phyloP scores from a whole-genome alignment of 2,888 invertebrate species.

The Synergus laeviventris region DNA sequence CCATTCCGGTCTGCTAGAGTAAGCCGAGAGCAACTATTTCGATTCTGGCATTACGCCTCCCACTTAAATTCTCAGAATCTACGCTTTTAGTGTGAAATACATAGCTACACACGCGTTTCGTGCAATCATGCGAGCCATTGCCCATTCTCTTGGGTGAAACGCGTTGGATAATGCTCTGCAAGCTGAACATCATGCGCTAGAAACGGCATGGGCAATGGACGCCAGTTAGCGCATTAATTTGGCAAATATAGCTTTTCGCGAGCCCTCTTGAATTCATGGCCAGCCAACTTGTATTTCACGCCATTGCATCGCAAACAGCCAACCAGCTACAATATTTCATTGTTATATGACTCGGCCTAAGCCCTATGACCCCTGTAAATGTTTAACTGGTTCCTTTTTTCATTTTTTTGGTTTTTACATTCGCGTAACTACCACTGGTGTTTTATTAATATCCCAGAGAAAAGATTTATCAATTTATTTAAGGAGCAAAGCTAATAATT shows the following conservation, averaged over 20 bases:
- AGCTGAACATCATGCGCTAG: conserved; percentile 7
- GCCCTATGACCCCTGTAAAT: neutral
- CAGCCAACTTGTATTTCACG: neutral
- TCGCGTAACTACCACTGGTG: no score
- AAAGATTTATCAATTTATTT: neutral
- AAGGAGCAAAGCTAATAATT: no score
- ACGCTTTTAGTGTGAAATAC: conserved; percentile 15
- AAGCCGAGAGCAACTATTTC: conserved; percentile 60
- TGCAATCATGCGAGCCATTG: conserved; percentile 8
- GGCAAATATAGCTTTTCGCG: conserved; percentile 53
- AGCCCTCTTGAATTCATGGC: neutral
- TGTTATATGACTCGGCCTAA: neutral
- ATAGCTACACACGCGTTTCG: neutral
- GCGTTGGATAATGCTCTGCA: conserved; percentile 53
- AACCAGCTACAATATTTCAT: conserved; percentile 15
- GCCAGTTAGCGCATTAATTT: conserved; percentile 57
- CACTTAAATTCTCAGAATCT: conserved; percentile 12
- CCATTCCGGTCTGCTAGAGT: conserved; percentile 48
- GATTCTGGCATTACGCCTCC: conserved; percentile 54
- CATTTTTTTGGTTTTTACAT: no score
- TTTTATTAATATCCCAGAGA: no score
- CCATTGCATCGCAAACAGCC: neutral
- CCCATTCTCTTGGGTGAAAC: conserved; percentile 40
- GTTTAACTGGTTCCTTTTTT: neutral
- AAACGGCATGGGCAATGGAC: conserved; percentile 41